Conservation (phyloP, 2,888 invertebrate species). For the Luperina nickerlii region DNA sequence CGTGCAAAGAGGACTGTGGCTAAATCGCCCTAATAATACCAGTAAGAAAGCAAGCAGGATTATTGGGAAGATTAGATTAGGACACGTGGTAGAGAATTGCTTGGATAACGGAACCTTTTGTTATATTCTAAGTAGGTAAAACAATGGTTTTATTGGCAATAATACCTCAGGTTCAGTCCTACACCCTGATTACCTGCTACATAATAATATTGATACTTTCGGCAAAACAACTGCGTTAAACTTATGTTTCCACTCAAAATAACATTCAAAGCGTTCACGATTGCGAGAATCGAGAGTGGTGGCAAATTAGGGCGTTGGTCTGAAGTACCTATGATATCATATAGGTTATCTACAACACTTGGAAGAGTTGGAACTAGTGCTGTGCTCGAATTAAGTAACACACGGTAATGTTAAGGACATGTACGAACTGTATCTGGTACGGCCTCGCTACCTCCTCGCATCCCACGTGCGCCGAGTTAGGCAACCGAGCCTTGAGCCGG, state of each 20-base stretch:
- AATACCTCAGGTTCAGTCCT: not conserved
- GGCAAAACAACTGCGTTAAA: not conserved
- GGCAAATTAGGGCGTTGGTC: conserved; percentile 19
- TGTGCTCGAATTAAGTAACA: conserved; percentile 36
- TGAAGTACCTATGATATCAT: conserved; percentile 30
- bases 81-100: not conserved
- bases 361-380: conserved; percentile 32
- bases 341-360: conserved; percentile 32
- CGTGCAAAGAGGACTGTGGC: not conserved
- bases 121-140: not conserved
- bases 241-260: conserved; percentile 1
- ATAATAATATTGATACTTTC: not conserved
- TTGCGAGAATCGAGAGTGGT: conserved; percentile 15
- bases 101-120: not conserved
- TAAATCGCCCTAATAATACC: not conserved
- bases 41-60: not conserved
- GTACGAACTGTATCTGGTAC: conserved; percentile 56
- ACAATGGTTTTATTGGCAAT: not conserved
- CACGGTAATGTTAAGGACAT: conserved; percentile 65
- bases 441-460: conserved; percentile 80
- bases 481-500: conserved; percentile 84
- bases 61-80: not conserved
- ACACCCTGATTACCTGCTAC: not conserved
- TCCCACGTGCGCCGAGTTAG: conserved; percentile 83
- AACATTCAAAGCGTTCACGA: conserved; percentile 15